Conservation (phyloP, 2,113 vertebrate genomes). For the Furnarius figulus region DNA sequence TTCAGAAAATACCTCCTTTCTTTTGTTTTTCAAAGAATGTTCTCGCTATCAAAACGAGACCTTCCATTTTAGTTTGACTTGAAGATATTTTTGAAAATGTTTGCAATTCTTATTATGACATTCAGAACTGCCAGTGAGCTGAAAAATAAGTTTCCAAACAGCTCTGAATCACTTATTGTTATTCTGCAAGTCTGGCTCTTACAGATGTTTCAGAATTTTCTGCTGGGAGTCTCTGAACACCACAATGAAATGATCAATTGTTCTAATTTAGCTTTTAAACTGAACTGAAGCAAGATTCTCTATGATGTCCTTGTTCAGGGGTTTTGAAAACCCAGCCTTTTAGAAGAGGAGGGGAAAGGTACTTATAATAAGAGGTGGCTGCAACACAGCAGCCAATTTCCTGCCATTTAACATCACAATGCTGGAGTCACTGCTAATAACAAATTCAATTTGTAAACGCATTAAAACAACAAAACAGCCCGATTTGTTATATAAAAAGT, state of each 20-base stretch:
- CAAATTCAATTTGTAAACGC: conserved; percentile 16
- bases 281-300: neutral
- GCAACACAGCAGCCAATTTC: neutral
- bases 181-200: neutral
- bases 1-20: neutral
- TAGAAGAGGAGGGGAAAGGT: neutral
- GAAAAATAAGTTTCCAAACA: neutral
- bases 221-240: neutral
- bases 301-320: neutral
- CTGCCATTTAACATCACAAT: conserved; percentile 5
- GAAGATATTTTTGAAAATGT: neutral
- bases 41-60: neutral
- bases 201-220: conserved; percentile 11
- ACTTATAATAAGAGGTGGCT: neutral
- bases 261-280: conserved; percentile 10
- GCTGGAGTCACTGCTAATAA: neutral
- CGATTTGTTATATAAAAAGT: neutral
- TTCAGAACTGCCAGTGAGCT: neutral
- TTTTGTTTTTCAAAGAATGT: neutral
- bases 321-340: neutral
- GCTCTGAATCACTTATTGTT: neutral
- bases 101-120: neutral
- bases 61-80: neutral
- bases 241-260: neutral
- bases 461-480: conserved; percentile 27